Percentiles rank a stretch among this genome's conserved stretches.
Evolutionary conservation across 2,888 invertebrate genomes (phyloP).

Genomic region (Xestobium rufovillosum): DNA sequence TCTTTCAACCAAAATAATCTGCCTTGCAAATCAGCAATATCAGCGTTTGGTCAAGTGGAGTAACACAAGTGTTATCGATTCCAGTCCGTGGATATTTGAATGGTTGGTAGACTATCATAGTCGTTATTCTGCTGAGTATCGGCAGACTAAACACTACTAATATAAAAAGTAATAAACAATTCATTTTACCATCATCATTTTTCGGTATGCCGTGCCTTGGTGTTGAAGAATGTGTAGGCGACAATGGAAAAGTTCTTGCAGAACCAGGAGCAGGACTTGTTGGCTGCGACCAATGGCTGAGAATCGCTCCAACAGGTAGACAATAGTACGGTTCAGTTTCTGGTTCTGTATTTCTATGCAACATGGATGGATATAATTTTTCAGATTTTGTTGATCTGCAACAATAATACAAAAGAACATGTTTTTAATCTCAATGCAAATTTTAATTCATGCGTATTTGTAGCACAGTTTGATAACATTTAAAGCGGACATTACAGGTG

Average conservation of each 20-base stretch:
- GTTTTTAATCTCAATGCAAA: no score
- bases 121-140: no score
- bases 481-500: slow-evolving; percentile 25
- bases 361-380: slow-evolving; percentile 88
- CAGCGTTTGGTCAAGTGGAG: no score
- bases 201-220: slow-evolving; percentile 54
- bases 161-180: background rate
- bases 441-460: background rate
- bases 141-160: no score
- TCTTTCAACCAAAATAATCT: no score
- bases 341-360: slow-evolving; percentile 72
- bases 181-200: slow-evolving; percentile 60
- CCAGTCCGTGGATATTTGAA: no score
- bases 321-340: slow-evolving; percentile 84
- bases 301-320: slow-evolving; percentile 58
- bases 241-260: slow-evolving; percentile 45
- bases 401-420: slow-evolving; percentile 25
- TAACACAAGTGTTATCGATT: no score
- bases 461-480: no score
- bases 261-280: slow-evolving; percentile 62
- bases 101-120: no score
- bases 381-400: slow-evolving; percentile 90
- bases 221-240: slow-evolving; percentile 54
- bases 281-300: slow-evolving; percentile 62
- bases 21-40: no score